Evolutionary conservation across 2,797 vertebrate species (phyloP).

Genomic region (Huso huso): DNA sequence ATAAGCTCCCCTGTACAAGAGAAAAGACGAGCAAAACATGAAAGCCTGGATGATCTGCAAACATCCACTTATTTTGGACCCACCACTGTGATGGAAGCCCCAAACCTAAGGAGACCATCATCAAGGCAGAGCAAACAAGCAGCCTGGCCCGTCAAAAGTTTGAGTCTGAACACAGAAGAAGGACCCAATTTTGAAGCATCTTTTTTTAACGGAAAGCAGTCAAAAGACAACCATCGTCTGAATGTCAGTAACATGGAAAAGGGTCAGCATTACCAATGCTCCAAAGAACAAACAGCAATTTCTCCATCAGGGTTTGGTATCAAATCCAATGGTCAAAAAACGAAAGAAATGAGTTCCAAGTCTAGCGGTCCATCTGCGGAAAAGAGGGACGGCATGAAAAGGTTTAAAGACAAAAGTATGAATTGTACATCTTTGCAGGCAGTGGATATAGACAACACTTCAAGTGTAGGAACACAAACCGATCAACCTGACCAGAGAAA

Average conservation of each 20-base stretch:
- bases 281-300: constrained; percentile 56
- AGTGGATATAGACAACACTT: constrained; percentile 56
- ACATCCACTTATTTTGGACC: constrained; percentile 91
- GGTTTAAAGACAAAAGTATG: constrained; percentile 71
- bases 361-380: constrained; percentile 53
- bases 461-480: constrained; percentile 83
- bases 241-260: constrained; percentile 46
- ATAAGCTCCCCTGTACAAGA: constrained; percentile 71
- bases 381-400: constrained; percentile 60
- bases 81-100: constrained; percentile 66
- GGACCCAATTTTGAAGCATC: constrained; percentile 74
- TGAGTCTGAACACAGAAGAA: constrained; percentile 84
- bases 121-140: constrained; percentile 61
- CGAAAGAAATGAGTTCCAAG: constrained; percentile 63
- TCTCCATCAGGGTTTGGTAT: constrained; percentile 57
- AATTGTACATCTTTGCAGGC: constrained; percentile 64
- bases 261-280: constrained; percentile 57
- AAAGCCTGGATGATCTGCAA: constrained; percentile 88
- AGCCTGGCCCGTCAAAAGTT: constrained; percentile 82
- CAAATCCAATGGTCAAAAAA: constrained; percentile 62
- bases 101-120: constrained; percentile 60
- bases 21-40: constrained; percentile 75
- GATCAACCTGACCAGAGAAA: constrained; percentile 72
- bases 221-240: constrained; percentile 60
- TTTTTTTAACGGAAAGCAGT: constrained; percentile 63